Conservation (phyloP, 2,113 vertebrate species). For the Corvus cornix region DNA sequence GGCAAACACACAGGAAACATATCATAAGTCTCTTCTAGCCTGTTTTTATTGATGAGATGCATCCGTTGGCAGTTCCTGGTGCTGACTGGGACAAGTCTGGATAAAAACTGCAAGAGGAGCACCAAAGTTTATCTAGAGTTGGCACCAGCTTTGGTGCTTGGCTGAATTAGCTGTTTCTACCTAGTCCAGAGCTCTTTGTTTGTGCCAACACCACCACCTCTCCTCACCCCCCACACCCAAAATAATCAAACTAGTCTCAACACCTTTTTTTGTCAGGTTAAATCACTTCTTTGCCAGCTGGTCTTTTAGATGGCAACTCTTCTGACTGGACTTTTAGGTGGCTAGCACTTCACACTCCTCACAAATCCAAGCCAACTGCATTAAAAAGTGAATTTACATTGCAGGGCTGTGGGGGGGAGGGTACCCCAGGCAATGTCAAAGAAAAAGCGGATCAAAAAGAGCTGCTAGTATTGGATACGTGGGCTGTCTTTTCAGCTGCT, state of each 20-base stretch:
- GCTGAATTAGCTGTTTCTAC: not conserved
- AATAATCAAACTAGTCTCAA: not conserved
- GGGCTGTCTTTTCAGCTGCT: constrained; percentile 22
- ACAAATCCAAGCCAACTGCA: not conserved
- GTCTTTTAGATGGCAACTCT: not conserved
- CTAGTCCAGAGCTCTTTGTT: not conserved
- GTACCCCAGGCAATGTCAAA: not conserved
- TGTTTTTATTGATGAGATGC: not conserved
- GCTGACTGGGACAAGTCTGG: not conserved
- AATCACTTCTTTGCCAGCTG: not conserved
- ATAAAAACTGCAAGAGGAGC: not conserved
- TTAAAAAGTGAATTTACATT: constrained; percentile 31
- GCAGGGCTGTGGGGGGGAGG: not conserved
- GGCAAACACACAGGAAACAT: not conserved
- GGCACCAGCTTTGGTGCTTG: not conserved
- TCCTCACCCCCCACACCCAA: not conserved
- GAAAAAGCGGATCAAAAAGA: constrained; percentile 20
- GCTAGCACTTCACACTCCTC: not conserved
- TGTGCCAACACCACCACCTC: not conserved
- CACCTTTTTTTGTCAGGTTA: not conserved
- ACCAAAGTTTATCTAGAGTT: not conserved
- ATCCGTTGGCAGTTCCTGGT: not conserved
- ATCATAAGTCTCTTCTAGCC: not conserved
- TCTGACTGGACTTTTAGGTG: not conserved
- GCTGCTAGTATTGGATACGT: not conserved